These are phyloP conservation scores for Ptychoptera albimana DNA, from an alignment of 2,888 invertebrate genomes.

Conservation along the genomic window DNA sequence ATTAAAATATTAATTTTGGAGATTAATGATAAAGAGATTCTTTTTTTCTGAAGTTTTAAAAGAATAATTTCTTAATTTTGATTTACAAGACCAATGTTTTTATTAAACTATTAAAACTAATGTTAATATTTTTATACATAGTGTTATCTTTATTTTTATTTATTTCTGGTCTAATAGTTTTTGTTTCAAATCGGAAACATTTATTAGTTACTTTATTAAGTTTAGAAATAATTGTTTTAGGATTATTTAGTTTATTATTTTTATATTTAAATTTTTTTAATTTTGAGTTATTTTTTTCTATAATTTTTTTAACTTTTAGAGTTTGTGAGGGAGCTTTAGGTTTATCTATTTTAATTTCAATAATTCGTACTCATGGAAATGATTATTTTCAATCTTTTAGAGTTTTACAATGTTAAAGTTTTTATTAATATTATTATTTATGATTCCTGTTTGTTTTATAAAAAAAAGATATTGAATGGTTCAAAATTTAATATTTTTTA, in stretches of 20 bases:
- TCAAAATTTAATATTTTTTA: constrained; percentile 34
- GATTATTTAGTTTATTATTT: constrained; percentile 36
- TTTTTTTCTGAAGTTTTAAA: constrained; percentile 37
- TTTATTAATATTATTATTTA: constrained; percentile 33
- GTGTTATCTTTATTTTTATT: constrained; percentile 33
- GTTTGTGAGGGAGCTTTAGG: constrained; percentile 51
- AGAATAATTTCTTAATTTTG: constrained; percentile 37
- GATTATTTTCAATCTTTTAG: constrained; percentile 45
- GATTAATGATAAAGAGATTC: constrained; percentile 40
- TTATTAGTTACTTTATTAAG: constrained; percentile 41
- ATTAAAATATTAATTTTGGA: constrained; percentile 53
- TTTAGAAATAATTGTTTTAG: constrained; percentile 42
- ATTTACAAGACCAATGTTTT: constrained; percentile 55
- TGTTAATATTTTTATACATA: constrained; percentile 32
- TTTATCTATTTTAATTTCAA: constrained; percentile 41
- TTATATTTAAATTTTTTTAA: constrained; percentile 31
- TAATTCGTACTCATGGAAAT: constrained; percentile 45
- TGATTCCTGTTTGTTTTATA: constrained; percentile 36
- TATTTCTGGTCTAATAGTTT: constrained; percentile 35
- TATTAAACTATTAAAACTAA: constrained; percentile 47
- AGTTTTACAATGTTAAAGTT: constrained; percentile 42
- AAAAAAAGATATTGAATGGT: constrained; percentile 37
- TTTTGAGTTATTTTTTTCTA: constrained; percentile 38
- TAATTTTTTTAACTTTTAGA: constrained; percentile 43
- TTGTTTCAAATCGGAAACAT: constrained; percentile 40